Conservation (phyloP, 2,797 vertebrate genomes). For the Etheostoma perlongum region DNA sequence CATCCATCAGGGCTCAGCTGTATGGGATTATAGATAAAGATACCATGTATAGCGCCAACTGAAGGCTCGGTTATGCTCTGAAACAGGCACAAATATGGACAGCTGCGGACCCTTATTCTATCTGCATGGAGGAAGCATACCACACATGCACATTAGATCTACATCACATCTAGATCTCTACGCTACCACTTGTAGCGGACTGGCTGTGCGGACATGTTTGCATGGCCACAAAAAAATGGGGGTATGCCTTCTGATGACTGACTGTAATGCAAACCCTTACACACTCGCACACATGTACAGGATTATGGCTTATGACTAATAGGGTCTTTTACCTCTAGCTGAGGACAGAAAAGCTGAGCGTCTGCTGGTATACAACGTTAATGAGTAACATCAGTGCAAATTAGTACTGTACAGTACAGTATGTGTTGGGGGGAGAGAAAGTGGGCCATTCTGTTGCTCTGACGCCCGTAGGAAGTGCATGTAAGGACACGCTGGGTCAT, state of each 20-base stretch:
- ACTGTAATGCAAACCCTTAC: no score
- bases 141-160: no score
- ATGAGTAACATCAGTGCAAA: conserved; percentile 55
- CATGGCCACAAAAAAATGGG: no score
- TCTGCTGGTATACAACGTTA: conserved; percentile 48
- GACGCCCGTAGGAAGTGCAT: conserved; percentile 12
- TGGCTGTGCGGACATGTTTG: no score
- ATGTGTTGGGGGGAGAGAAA: conserved; percentile 44
- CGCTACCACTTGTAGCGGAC: no score
- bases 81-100: no score
- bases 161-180: no score
- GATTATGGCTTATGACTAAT: conserved; percentile 20
- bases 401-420: conserved; percentile 22
- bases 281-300: no score
- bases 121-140: no score
- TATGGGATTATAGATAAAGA: conserved; percentile 59
- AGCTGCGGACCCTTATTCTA: no score
- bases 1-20: conserved; percentile 22
- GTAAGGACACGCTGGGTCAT: conserved; percentile 41
- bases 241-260: no score
- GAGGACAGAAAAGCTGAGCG: conserved; percentile 40
- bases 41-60: conserved; percentile 9
- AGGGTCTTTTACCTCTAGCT: conserved; percentile 49
- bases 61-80: not conserved
- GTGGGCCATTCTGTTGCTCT: conserved; percentile 38